Evolutionary conservation across 2,113 vertebrate genomes (phyloP).

Genomic region (Acrocephalus kingi): DNA sequence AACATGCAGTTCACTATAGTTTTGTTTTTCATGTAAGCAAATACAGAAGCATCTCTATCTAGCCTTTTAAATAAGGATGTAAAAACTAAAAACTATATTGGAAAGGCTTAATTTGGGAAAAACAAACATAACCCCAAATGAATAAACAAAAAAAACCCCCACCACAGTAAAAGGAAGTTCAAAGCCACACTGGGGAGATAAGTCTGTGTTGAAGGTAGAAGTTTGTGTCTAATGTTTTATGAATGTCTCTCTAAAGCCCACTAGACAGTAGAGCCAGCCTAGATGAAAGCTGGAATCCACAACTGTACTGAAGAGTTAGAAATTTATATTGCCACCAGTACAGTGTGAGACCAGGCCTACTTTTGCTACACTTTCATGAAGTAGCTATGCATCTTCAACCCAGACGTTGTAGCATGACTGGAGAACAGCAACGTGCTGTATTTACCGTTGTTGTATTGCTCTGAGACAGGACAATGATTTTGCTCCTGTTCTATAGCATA

Average conservation of each 20-base stretch:
- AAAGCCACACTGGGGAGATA: not conserved
- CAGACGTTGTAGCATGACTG: fast-evolving
- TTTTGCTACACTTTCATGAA: not conserved
- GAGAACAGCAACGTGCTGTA: not conserved
- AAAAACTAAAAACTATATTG: not conserved
- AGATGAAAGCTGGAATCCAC: not conserved
- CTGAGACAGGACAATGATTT: not conserved
- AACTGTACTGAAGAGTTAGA: not conserved
- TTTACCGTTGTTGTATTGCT: not conserved
- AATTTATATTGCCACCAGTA: not conserved
- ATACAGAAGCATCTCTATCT: not conserved
- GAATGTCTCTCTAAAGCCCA: not conserved
- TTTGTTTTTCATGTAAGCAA: not conserved
- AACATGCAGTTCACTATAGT: not conserved
- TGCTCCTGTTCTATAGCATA: not conserved
- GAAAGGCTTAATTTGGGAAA: not conserved
- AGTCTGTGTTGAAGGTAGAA: not conserved
- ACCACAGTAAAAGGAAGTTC: not conserved
- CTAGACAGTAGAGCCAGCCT: not conserved
- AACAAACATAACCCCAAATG: not conserved
- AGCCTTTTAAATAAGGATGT: not conserved
- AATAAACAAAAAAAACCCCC: fast-evolving
- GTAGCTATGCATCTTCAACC: not conserved
- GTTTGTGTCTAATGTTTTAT: not conserved
- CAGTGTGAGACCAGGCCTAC: not conserved